Evolutionary conservation across 2,888 invertebrate genomes (phyloP), one percentile per base, ranked within the genome.

Genomic region (Macaria liturata): DNA sequence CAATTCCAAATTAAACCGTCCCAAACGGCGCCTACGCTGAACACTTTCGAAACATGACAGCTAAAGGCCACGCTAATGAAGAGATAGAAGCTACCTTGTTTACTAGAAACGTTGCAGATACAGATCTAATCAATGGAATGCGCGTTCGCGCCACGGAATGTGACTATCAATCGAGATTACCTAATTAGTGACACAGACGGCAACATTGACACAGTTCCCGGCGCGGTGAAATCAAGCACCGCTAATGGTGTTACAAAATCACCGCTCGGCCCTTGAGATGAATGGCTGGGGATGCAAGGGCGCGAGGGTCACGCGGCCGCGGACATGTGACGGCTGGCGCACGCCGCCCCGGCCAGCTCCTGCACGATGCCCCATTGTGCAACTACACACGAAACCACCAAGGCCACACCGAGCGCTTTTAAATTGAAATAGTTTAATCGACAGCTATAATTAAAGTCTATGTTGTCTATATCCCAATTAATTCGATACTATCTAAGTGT

Each of bases 231-330:
- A 61, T 64, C 61, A 46, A 32, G 42, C 53, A 52, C 45, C 55
- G 43, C 46, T 61, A 58, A 57, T 59, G 49, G 58, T 48, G 34
- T 68, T 68, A 68, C 60, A 54, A 65, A 68, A 56, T 55, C 48
- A 56, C 30, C 42, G 43, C 62, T 57, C 53, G 54, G 53, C 57
- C 57, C 59, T 61, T 53, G 50, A 61, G 64, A 51, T 59, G 59
- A 51, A 46, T 57, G 62, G 52, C 42, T 53, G 32, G 48, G 46
- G 37, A 64, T 51, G 63, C 87, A 84, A 88, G 88, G 88, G 83
- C 86, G 78, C 60, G 57, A 67, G 75, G 77, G 80, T 84, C 86
- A 88, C 86, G 86, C 73, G 68, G 77, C 88, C 86, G 86, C 73
- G 68, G 77, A 71, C 77, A 71, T 79, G 75, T 82, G 83, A 86